A percentile compares a stretch with the other conserved stretches of the same genome.
phyloP scores from a whole-genome alignment of 2,888 invertebrate genomes.

The Penaeus monodon region DNA sequence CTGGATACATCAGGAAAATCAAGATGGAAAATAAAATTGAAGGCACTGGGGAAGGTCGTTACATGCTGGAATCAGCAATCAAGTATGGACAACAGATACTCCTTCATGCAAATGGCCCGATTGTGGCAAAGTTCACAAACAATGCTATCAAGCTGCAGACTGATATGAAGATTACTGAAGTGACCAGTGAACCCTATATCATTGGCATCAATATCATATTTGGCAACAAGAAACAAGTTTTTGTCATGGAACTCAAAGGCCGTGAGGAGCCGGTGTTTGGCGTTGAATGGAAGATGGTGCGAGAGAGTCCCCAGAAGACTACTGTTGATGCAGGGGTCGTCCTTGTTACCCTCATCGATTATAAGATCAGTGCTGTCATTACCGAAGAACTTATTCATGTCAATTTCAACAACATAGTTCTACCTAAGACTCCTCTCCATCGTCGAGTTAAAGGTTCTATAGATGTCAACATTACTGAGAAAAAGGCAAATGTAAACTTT shows the following conservation, averaged over 20 bases:
- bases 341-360: constrained; percentile 12
- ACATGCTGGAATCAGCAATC: background rate
- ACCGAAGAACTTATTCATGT: constrained; percentile 11
- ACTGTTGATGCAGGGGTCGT: background rate
- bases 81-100: background rate
- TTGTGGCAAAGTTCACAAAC: background rate
- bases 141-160: background rate
- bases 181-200: background rate
- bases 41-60: background rate
- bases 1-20: constrained; percentile 2
- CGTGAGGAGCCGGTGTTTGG: background rate
- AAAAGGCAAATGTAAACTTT: constrained; percentile 2
- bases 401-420: constrained; percentile 14
- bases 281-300: background rate
- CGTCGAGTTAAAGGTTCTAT: constrained; percentile 24
- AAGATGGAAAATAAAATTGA: constrained; percentile 1
- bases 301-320: background rate
- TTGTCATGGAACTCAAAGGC: background rate
- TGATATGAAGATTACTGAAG: constrained; percentile 16
- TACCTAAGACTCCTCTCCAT: background rate
- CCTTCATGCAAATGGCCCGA: constrained; percentile 15
- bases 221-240: background rate
- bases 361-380: background rate
- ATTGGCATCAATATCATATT: background rate
- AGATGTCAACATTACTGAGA: constrained; percentile 16